phyloP scores from a whole-genome alignment of 2,797 vertebrate genomes.

The Mus spretus region DNA sequence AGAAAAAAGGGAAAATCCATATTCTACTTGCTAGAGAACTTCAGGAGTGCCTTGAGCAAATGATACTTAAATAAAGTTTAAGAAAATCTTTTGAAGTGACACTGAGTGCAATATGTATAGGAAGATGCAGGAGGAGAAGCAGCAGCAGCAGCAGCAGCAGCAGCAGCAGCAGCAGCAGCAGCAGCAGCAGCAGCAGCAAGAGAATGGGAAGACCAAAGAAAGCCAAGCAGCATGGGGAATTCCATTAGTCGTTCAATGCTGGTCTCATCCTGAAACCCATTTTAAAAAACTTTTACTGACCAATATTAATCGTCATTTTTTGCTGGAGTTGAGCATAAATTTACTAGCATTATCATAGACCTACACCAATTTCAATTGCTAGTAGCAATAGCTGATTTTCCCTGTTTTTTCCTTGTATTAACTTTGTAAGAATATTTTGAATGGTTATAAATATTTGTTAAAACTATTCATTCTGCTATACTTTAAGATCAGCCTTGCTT shows the following conservation, averaged over 20 bases:
- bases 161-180: background rate
- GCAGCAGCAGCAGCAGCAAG: background rate
- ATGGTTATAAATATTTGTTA: background rate
- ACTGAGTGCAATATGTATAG: background rate
- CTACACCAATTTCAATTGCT: background rate
- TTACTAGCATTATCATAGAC: background rate
- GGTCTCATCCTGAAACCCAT: background rate
- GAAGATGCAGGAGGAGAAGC: background rate
- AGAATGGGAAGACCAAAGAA: background rate
- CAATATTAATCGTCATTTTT: background rate
- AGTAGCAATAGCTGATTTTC: background rate
- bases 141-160: background rate
- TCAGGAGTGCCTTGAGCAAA: slow-evolving; percentile 34
- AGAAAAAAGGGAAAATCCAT: slow-evolving; percentile 42
- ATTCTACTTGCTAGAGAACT: slow-evolving; percentile 52
- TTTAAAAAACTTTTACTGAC: background rate
- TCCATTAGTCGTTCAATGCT: background rate
- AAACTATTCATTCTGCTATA: background rate
- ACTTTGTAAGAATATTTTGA: background rate
- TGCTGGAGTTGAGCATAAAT: background rate
- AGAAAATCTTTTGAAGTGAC: slow-evolving; percentile 47
- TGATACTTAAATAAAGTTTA: slow-evolving; percentile 69
- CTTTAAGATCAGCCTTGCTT: background rate
- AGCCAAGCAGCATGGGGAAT: background rate
- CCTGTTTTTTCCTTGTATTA: background rate